Evolutionary conservation across 2,888 invertebrate species (phyloP).

Genomic region (Diplazon laetatorius): DNA sequence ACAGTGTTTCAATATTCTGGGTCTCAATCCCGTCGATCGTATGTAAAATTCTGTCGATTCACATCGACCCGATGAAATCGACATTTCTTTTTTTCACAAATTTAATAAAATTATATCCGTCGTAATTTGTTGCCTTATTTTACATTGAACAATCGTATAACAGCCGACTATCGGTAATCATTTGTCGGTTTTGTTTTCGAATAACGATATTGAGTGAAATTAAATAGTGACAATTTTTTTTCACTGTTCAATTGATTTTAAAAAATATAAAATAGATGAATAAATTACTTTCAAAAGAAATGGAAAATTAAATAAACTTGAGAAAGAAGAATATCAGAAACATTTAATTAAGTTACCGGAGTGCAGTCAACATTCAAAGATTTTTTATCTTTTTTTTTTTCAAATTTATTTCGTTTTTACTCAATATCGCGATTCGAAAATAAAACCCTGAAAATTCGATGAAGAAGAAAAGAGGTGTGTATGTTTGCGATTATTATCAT

Average conservation of each 20-base stretch:
- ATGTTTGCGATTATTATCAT: constrained; percentile 33
- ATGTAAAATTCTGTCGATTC: constrained; percentile 86
- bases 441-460: no score
- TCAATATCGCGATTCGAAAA: no score
- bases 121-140: constrained; percentile 1
- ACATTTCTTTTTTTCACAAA: constrained; percentile 10
- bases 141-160: neutral
- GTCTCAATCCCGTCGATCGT: constrained; percentile 94
- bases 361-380: constrained; percentile 62
- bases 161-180: neutral
- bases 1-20: constrained; percentile 94
- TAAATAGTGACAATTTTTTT: no score
- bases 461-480: no score
- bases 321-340: no score
- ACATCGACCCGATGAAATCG: neutral
- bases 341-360: no score
- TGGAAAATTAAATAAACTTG: no score
- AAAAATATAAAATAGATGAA: no score
- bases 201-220: no score
- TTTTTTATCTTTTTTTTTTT: constrained; percentile 76
- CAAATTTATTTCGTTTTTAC: no score
- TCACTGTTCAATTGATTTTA: no score
- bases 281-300: neutral
- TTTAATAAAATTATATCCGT: constrained; percentile 39
- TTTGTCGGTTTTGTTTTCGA: neutral